Evolutionary conservation across 2,113 vertebrate genomes (phyloP), one percentile per base, ranked within the genome.

Genomic region (Numenius arquata): DNA sequence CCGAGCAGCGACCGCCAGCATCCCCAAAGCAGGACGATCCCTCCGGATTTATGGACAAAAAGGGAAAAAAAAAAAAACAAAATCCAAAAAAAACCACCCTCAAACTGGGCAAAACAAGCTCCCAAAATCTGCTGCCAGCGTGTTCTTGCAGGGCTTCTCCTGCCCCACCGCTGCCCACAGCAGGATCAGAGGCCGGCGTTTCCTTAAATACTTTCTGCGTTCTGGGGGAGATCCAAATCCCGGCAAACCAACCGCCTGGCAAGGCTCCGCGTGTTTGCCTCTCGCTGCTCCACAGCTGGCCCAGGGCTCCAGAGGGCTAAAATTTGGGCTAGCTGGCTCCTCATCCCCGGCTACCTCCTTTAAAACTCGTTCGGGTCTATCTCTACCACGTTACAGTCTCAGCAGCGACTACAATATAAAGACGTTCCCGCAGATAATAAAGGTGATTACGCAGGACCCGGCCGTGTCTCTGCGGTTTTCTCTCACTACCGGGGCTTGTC

Each of bases 341-440:
- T 18, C 3, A 0, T 6, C 10, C 27, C 3, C 0, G 11, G 6
- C n/a, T 27, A 3, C 3, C 6, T 1, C 29, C 65, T 6, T 3
- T 3, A 5, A 32, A 23, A 16, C 75, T 22, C 12, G 0, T 19
- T 27, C 74, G 3, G 71, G n/a, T n/a, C 86, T 13, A 0, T 15
- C 63, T 29, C 27, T 1, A 11, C 6, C 36, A 15, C 1, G 5
- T 20, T 15, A 0, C 62, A 8, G 40, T 12, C 93, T 62, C 55
- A 52, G 38, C 74, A 59, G 85, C 5, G 5, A 25, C 86, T 10
- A 3, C 41, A 9, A 15, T 5, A 12, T 5, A 4, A 0, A 15
- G 50, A 34, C 19, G 0, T 52, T 43, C 71, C 75, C 22, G 2
- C 74, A 50, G 43, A 43, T 6, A 21, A 36, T 3, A 43, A 71